Conservation (phyloP, 2,888 invertebrate species). For the Agrypnus murinus region DNA sequence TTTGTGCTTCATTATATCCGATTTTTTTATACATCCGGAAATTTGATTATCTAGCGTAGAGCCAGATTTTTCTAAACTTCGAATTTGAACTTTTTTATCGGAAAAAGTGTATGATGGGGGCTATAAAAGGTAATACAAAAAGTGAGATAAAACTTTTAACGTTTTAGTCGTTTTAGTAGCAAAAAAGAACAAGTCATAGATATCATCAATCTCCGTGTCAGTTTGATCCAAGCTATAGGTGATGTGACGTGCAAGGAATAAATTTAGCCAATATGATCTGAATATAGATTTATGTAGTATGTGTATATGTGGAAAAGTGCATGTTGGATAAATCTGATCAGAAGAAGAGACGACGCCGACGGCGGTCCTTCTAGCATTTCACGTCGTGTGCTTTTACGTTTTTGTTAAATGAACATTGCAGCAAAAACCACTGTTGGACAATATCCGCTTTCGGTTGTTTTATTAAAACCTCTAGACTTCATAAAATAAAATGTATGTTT, state of each 20-base stretch:
- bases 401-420: constrained; percentile 4
- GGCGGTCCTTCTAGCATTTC: constrained; percentile 2
- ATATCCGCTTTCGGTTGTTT: no score
- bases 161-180: no score
- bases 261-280: constrained; percentile 31
- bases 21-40: constrained; percentile 13
- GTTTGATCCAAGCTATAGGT: constrained; percentile 28
- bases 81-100: no score
- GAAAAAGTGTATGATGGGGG: no score
- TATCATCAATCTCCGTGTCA: constrained; percentile 24
- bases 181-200: constrained; percentile 14
- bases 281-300: constrained; percentile 29
- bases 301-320: constrained; percentile 24
- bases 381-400: background rate
- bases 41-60: constrained; percentile 11
- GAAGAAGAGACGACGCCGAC: no score
- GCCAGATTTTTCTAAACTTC: no score
- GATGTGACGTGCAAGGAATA: constrained; percentile 19
- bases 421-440: no score
- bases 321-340: constrained; percentile 23
- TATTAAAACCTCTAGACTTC: no score
- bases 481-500: no score
- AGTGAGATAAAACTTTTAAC: no score
- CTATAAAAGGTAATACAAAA: no score
- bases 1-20: constrained; percentile 13